These are phyloP conservation scores for Lutraria lutraria DNA, from an alignment of 2,888 invertebrate genomes.

Conservation along the genomic window DNA sequence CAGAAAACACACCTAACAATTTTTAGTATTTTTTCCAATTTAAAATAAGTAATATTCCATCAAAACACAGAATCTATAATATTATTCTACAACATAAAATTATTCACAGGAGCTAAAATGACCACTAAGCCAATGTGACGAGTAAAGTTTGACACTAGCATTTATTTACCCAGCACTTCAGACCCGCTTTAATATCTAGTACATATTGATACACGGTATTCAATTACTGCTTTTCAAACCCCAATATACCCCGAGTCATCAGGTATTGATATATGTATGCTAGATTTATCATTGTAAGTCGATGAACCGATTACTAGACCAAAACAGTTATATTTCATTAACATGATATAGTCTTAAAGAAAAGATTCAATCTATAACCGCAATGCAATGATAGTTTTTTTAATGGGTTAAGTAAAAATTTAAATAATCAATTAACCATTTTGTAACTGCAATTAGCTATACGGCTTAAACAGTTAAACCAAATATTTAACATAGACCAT, in stretches of 20 bases:
- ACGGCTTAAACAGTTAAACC: background rate
- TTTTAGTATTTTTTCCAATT: background rate
- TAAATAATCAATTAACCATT: constrained; percentile 21
- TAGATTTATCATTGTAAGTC: background rate
- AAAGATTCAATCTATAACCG: background rate
- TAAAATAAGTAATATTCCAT: background rate
- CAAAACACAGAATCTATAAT: background rate
- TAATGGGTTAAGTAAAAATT: background rate
- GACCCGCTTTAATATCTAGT: constrained; percentile 28
- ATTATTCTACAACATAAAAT: background rate
- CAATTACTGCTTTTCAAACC: constrained; percentile 33
- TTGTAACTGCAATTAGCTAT: background rate
- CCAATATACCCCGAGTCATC: constrained; percentile 10
- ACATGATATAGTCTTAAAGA: background rate
- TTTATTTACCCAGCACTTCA: constrained; percentile 34
- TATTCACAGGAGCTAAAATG: constrained; percentile 24
- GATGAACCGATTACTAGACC: constrained; percentile 7
- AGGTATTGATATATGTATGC: background rate
- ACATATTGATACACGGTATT: constrained; percentile 39
- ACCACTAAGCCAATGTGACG: constrained; percentile 20
- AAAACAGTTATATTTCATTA: constrained; percentile 7
- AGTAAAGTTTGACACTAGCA: background rate
- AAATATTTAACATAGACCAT: background rate
- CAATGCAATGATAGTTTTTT: background rate
- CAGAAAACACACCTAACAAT: background rate